Base-by-base conservation (phyloP, 1,140 invertebrate genomes). In the Apis laboriosa region DNA sequence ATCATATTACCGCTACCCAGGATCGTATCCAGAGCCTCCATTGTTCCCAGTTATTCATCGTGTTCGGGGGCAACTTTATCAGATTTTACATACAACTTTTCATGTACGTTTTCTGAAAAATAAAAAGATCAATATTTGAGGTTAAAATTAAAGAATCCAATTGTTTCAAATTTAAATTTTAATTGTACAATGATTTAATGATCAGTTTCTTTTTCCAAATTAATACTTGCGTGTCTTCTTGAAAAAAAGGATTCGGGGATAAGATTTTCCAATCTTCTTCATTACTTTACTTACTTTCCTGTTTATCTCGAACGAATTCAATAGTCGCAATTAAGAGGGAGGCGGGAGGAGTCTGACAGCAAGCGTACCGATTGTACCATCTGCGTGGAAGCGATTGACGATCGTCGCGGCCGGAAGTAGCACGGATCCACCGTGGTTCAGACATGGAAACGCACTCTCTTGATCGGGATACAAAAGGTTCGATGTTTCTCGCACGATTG, bases 401-500 rank as follows among this genome's bases (percentile, higher is more conserved):
- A 68, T 75, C 12, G 13, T 17, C 9, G n/a, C 11, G 19, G 3
- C 19, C 66, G 74, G 75, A 77, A 71, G 64, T 5, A 77, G 56
- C 51, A 34, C 34, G 63, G 72, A 66, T 81, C 72, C 43, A 67
- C 17, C 15, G 53, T 15, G 43, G 64, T 63, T 77, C 86, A 77
- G 53, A 83, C 85, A 89, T 74, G 83, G 84, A 68, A 85, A 87
- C 58, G 77, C 88, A 84, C 85, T 88, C 85, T 53, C 74, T 24
- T 63, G 64, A 21, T 55, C 74, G 60, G 61, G 51, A 13, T 51
- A 80, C 87, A 87, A 88, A 88, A 84, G 83, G 66, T 77, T 82
- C 61, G 75, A 87, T 88, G 87, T 88, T 88, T 88, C 86, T 88
- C 87, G 87, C 86, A 88, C 86, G 87, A 88, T 87, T 87, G 86